Evolutionary conservation across 2,113 vertebrate genomes (phyloP).

Genomic region (Gorsachius goisagi): DNA sequence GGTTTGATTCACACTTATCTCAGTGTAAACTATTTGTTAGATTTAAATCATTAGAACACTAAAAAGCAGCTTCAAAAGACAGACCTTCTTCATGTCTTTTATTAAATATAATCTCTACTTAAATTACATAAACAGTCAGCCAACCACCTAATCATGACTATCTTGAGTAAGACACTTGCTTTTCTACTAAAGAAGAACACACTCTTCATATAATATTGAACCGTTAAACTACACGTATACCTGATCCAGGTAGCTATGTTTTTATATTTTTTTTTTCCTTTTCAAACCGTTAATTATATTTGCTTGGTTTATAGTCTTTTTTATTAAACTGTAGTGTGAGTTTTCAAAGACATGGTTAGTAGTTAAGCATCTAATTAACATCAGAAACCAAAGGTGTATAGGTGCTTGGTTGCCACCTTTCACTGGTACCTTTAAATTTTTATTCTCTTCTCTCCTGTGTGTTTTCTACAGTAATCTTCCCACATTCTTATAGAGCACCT

Average conservation of each 20-base stretch:
- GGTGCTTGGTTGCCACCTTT: background rate
- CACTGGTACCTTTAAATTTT: background rate
- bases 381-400: background rate
- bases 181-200: background rate
- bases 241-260: background rate
- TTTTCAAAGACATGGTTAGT: background rate
- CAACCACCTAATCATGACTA: background rate
- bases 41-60: background rate
- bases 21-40: background rate
- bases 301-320: background rate
- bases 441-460: background rate
- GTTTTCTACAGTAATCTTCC: background rate
- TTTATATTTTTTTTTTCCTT: background rate
- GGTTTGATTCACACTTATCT: background rate
- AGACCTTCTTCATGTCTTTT: background rate
- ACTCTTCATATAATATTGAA: background rate
- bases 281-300: background rate
- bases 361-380: background rate
- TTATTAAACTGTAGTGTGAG: background rate
- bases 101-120: background rate
- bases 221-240: background rate
- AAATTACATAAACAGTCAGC: background rate
- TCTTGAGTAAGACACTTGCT: background rate
- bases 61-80: background rate
- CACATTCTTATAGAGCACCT: background rate